phyloP scores from a whole-genome alignment of 1,140 invertebrate genomes.

The Pogonomyrmex californicus region DNA sequence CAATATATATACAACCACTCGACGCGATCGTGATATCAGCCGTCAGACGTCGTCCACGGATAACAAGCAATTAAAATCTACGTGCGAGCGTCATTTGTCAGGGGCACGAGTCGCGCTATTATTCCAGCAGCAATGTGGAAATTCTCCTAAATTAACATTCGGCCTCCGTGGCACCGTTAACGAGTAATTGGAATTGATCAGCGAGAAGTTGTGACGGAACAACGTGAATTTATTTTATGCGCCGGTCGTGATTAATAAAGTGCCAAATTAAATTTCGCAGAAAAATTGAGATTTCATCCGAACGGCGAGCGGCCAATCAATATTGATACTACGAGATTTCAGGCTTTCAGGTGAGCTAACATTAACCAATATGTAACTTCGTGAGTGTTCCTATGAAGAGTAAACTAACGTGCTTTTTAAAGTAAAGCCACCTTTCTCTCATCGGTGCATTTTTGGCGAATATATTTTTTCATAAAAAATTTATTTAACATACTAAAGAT shows the following conservation, averaged over 20 bases:
- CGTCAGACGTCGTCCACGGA: conserved; percentile 41
- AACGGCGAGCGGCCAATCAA: conserved; percentile 4
- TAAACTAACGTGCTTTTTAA: conserved; percentile 24
- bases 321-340: neutral
- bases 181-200: conserved; percentile 60
- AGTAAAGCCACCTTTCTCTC: neutral
- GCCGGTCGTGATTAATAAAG: conserved; percentile 29
- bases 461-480: neutral
- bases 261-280: conserved; percentile 3
- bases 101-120: conserved; percentile 36
- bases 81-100: conserved; percentile 43
- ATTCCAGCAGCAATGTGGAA: conserved; percentile 19
- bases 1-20: conserved; percentile 6
- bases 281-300: conserved; percentile 26
- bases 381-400: neutral
- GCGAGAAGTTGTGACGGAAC: neutral
- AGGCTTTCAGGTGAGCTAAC: neutral
- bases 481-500: no score
- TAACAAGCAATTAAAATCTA: conserved; percentile 61
- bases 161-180: conserved; percentile 3
- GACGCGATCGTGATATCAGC: conserved; percentile 29
- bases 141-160: conserved; percentile 51
- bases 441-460: neutral
- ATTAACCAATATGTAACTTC: conserved; percentile 24
- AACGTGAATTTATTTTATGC: neutral